These are phyloP conservation scores for Periparus ater DNA, from an alignment of 2,797 vertebrate genomes.

Conservation along the genomic window DNA sequence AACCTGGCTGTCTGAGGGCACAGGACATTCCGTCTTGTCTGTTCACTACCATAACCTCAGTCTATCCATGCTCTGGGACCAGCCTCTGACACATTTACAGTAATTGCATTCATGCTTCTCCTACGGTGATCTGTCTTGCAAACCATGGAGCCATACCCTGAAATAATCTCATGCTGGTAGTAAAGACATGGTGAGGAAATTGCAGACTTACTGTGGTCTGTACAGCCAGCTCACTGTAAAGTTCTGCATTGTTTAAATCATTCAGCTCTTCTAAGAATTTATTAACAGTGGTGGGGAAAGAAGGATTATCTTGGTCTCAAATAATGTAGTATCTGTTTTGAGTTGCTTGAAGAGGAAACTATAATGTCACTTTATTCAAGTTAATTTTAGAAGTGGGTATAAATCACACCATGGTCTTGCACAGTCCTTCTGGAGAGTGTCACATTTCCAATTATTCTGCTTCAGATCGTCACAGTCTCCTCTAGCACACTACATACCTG, in stretches of 20 bases:
- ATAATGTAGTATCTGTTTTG: background rate
- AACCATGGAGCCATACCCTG: background rate
- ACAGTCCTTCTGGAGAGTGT: background rate
- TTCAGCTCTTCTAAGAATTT: conserved; percentile 27
- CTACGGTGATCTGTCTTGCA: background rate
- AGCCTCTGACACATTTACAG: background rate
- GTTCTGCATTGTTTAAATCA: conserved; percentile 15
- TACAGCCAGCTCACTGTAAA: background rate
- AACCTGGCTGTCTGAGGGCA: background rate
- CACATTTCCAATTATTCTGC: conserved; percentile 12
- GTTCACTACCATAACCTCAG: background rate
- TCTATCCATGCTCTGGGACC: background rate
- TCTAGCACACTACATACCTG: background rate
- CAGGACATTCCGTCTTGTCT: background rate
- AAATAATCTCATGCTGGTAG: background rate
- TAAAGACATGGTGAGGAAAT: background rate
- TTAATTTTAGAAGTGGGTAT: conserved; percentile 40
- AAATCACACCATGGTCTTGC: conserved; percentile 14
- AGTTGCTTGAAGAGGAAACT: conserved; percentile 25
- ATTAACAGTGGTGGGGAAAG: background rate
- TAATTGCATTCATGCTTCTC: background rate
- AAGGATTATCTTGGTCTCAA: background rate
- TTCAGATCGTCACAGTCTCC: background rate
- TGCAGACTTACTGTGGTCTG: background rate
- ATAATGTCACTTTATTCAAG: conserved; percentile 13